Percentiles rank a stretch among this genome's conserved stretches.
Evolutionary conservation across 2,797 vertebrate species (phyloP).

Genomic region (Eulemur albifrons): DNA sequence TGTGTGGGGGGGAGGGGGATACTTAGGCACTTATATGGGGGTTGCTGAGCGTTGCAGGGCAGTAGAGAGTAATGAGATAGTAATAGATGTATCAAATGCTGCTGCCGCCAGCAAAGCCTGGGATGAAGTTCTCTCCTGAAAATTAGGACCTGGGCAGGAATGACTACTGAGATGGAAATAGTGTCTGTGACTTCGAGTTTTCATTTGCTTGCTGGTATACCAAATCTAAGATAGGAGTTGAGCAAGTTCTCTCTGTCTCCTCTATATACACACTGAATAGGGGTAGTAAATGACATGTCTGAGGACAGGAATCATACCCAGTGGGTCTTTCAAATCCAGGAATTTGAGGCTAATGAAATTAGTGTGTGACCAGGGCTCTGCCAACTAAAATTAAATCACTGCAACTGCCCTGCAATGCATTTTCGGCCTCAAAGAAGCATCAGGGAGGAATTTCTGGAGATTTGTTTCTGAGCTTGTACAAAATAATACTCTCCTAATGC

Average conservation of each 20-base stretch:
- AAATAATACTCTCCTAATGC: conserved; percentile 21
- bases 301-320: conserved; percentile 26
- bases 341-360: conserved; percentile 72
- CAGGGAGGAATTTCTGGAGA: conserved; percentile 62
- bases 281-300: conserved; percentile 8
- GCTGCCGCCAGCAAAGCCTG: neutral
- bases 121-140: neutral
- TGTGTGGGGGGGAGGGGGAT: neutral
- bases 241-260: neutral
- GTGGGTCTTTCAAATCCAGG: conserved; percentile 64
- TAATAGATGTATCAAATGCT: neutral
- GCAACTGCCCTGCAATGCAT: conserved; percentile 19
- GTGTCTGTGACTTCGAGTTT: neutral
- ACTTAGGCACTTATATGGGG: neutral
- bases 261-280: neutral
- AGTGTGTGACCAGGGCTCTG: conserved; percentile 57
- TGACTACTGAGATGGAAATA: neutral
- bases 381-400: conserved; percentile 70
- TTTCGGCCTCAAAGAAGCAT: conserved; percentile 38
- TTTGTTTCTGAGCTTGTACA: conserved; percentile 40
- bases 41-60: neutral
- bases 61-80: neutral
- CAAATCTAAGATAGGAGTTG: neutral
- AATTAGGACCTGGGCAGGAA: conserved; percentile 45
- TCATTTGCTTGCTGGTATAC: neutral